Conservation (phyloP, 2,113 vertebrate species). For the Lamprotornis superbus region DNA sequence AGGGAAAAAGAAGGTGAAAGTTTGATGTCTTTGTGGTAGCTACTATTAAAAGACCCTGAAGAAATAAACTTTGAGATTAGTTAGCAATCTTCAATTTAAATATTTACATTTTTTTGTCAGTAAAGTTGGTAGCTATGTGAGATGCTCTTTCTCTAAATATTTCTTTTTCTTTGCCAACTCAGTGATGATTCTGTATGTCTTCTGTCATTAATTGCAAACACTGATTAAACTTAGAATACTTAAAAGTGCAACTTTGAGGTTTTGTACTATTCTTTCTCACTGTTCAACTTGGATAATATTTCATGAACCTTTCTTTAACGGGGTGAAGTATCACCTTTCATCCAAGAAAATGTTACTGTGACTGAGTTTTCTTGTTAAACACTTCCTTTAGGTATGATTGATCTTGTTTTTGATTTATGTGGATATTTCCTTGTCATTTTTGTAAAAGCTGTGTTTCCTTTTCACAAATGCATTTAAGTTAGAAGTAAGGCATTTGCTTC, state of each 20-base stretch:
- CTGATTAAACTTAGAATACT: not conserved
- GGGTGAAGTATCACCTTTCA: not conserved
- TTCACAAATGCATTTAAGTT: not conserved
- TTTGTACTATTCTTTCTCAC: not conserved
- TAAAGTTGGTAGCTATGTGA: not conserved
- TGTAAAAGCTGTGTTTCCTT: not conserved
- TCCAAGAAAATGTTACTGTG: not conserved
- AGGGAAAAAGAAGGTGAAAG: not conserved
- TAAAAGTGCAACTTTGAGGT: rapidly evolving
- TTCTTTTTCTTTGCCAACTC: not conserved
- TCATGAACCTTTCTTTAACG: not conserved
- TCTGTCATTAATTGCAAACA: not conserved
- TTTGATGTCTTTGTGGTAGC: not conserved
- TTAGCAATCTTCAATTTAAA: not conserved
- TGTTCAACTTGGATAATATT: not conserved
- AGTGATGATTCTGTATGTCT: not conserved
- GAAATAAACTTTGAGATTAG: not conserved
- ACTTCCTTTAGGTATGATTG: not conserved
- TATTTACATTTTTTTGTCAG: not conserved
- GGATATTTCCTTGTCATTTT: not conserved
- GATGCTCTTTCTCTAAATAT: not conserved
- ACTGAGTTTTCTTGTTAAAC: not conserved
- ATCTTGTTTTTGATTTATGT: not conserved
- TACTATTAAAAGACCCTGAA: not conserved
- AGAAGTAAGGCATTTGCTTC: not conserved